Conservation (phyloP, 2,888 invertebrate species). For the Dicyrtoma fusca region DNA sequence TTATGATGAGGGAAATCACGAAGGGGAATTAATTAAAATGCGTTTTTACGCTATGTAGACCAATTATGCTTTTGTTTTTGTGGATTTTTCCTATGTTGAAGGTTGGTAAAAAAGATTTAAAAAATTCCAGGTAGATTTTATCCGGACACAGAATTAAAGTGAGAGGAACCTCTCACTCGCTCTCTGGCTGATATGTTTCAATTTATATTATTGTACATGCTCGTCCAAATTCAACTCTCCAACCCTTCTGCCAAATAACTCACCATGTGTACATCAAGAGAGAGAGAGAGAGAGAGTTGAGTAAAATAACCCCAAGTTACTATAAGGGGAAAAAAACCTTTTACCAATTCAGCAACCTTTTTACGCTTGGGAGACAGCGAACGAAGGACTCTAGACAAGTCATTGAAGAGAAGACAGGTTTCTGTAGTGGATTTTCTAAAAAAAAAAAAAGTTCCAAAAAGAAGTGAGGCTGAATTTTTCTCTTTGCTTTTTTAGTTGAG, state of each 20-base stretch:
- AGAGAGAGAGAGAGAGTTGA: background rate
- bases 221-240: background rate
- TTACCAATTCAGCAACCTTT: conserved; percentile 23
- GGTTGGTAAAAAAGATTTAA: too few species aligned
- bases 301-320: background rate
- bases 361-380: conserved; percentile 12
- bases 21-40: too few species aligned
- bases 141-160: conserved; percentile 9
- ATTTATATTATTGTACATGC: background rate
- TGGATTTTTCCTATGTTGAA: too few species aligned
- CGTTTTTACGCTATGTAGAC: too few species aligned
- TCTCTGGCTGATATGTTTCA: too few species aligned
- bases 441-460: background rate
- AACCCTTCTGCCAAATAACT: too few species aligned
- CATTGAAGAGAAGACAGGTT: conserved; percentile 1
- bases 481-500: conserved; percentile 15
- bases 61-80: too few species aligned
- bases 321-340: conserved; percentile 11
- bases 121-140: too few species aligned
- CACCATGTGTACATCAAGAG: background rate
- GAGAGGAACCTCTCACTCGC: background rate
- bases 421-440: conserved; percentile 1
- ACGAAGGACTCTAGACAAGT: background rate
- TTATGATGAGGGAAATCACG: too few species aligned
- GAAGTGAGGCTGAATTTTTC: conserved; percentile 18